Evolutionary conservation across 2,113 vertebrate species (phyloP), one percentile per base, ranked within the genome.

Genomic region (Solea solea): DNA sequence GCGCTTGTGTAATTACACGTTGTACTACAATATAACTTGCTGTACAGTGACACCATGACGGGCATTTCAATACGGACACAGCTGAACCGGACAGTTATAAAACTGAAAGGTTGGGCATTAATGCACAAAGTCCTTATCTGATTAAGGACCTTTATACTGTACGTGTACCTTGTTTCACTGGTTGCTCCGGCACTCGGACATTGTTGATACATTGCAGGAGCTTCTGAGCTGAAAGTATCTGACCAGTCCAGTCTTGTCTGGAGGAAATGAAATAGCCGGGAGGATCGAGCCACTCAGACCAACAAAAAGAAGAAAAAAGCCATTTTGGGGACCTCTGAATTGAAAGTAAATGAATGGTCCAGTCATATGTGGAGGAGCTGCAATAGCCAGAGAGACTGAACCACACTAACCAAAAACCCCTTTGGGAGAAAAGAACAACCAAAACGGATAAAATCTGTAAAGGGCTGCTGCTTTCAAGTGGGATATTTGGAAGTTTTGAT

Each of bases 401-500:
- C 44, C 50, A 50, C 42, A 49, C 16, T 53, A 9, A 64, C 16
- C 2, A 42, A 71, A 25, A 25, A 40, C 49, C 25, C 21, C 21
- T 21, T 21, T 27, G 55, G 58, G 62, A 53, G 15, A 48, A 45
- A 45, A 57, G 27, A 51, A 8, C 10, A 11, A 15, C 14, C 48
- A 3, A 34, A 34, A 1, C 42, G 13, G 13, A 51, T 39, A 14
- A 52, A 76, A 64, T 42, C 10, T 42, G 67, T 12, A 55, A 3
- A 21, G 62, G 76, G 39, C 48, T 42, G 8, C 44, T 58, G 25
- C 70, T 51, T 75, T 42, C 28, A 54, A 11, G 7, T 41, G n/a
- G 49, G 8, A 42, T 49, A 7, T 44, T 48, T 12, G 34, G 5
- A 34, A 34, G 34, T 34, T 6, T 34, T 34, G 34, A 34, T 6